Evolutionary conservation across 2,888 invertebrate species (phyloP).

Genomic region (Spodoptera picta): DNA sequence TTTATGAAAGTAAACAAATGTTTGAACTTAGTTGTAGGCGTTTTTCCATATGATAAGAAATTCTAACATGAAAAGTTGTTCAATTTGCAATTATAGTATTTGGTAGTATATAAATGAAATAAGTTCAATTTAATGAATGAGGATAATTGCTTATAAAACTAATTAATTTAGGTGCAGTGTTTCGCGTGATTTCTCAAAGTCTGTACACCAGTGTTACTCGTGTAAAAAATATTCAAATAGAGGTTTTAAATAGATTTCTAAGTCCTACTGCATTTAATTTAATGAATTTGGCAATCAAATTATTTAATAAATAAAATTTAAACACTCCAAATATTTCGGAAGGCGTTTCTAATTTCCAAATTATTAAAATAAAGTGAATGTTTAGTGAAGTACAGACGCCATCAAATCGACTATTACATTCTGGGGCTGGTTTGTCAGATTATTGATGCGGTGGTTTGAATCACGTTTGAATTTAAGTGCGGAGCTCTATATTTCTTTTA

Average conservation of each 20-base stretch:
- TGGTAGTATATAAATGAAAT: constrained; percentile 18
- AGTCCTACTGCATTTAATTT: neutral
- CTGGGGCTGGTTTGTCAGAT: constrained; percentile 82
- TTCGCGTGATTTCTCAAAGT: constrained; percentile 59
- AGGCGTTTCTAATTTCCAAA: neutral
- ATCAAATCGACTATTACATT: constrained; percentile 69
- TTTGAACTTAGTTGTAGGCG: constrained; percentile 23
- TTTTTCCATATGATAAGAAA: constrained; percentile 15
- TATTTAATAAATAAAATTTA: neutral
- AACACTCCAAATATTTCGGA: neutral
- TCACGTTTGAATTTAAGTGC: constrained; percentile 87
- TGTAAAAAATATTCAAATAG: constrained; percentile 29
- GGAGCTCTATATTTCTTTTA: constrained; percentile 76
- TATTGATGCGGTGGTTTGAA: constrained; percentile 89
- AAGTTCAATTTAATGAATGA: constrained; percentile 11
- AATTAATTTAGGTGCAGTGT: constrained; percentile 51
- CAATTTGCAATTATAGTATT: neutral
- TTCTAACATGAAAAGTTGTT: constrained; percentile 12
- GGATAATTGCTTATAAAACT: constrained; percentile 46
- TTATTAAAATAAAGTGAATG: constrained; percentile 69
- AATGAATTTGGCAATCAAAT: neutral
- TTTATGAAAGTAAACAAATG: constrained; percentile 46
- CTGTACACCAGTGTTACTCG: constrained; percentile 74
- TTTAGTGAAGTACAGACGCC: constrained; percentile 77
- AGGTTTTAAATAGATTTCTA: neutral